phyloP scores from a whole-genome alignment of 2,113 vertebrate genomes.

The Perccottus glenii region DNA sequence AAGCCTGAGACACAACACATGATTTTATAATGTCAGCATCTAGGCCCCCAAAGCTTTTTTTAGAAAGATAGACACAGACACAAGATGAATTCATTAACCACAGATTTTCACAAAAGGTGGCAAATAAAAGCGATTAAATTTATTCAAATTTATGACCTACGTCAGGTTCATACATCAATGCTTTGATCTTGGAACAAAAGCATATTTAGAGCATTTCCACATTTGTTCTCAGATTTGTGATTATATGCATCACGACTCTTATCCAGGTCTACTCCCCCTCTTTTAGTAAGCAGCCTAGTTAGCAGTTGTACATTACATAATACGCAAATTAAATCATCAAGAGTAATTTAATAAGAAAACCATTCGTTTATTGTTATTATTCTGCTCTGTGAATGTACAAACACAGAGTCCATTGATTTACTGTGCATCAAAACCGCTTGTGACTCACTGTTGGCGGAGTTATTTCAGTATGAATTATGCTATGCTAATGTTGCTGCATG shows the following conservation, averaged over 20 bases:
- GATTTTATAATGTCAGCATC: not conserved
- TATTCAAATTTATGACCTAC: slow-evolving; percentile 16
- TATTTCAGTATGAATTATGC: slow-evolving; percentile 31
- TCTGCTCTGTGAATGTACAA: slow-evolving; percentile 6
- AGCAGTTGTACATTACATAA: slow-evolving; percentile 44
- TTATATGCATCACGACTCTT: slow-evolving; percentile 20
- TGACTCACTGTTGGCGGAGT: slow-evolving; percentile 44
- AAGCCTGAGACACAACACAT: slow-evolving; percentile 81
- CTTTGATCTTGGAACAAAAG: slow-evolving; percentile 21
- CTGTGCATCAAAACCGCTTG: slow-evolving; percentile 11
- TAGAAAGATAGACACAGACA: not conserved
- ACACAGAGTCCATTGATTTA: slow-evolving; percentile 22
- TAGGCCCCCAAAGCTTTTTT: not conserved
- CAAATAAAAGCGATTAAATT: not conserved
- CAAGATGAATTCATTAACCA: slow-evolving; percentile 1
- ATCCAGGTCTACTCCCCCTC: slow-evolving; percentile 3
- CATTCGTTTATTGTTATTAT: not conserved
- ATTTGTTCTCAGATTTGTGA: slow-evolving; percentile 4
- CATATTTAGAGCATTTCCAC: not conserved
- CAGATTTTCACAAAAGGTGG: not conserved
- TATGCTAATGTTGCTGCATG: slow-evolving; percentile 41
- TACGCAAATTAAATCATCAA: slow-evolving; percentile 20
- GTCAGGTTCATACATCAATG: slow-evolving; percentile 14
- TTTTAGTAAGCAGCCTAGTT: slow-evolving; percentile 55
- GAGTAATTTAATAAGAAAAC: slow-evolving; percentile 32